Conservation (phyloP, 2,113 vertebrate genomes). For the Rutilus rutilus region DNA sequence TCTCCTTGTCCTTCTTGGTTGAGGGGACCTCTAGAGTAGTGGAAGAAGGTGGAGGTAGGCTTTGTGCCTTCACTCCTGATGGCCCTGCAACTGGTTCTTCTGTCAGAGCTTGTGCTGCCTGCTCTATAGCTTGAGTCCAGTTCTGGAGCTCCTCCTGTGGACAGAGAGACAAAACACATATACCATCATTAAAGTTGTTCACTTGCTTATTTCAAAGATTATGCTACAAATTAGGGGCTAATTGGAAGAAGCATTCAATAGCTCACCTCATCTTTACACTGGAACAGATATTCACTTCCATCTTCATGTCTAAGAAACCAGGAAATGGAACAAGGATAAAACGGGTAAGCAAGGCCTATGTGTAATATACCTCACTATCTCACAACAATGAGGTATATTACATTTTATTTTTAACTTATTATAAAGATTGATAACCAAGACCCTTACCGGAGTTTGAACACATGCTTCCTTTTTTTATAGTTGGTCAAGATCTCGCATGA, state of each 20-base stretch:
- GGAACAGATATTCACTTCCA: conserved; percentile 93
- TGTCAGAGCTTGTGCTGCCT: conserved; percentile 79
- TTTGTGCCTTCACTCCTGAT: conserved; percentile 80
- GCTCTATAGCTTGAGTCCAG: conserved; percentile 86
- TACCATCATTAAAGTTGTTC: conserved; percentile 3
- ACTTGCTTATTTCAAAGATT: conserved; percentile 26
- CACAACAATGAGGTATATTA: not conserved
- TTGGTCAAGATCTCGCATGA: conserved; percentile 84
- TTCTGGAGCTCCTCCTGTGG: conserved; percentile 88
- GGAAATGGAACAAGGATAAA: conserved; percentile 8
- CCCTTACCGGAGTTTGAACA: conserved; percentile 89
- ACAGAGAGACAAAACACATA: conserved; percentile 39
- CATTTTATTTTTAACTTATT: not conserved
- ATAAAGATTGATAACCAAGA: not conserved
- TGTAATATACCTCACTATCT: not conserved
- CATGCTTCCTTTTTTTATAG: conserved; percentile 97
- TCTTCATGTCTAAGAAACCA: conserved; percentile 83
- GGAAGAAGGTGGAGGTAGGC: conserved; percentile 80
- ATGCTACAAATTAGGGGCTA: not conserved
- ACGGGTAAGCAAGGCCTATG: not conserved
- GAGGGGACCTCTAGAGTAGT: conserved; percentile 70
- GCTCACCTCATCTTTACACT: conserved; percentile 94
- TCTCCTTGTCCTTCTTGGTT: conserved; percentile 85
- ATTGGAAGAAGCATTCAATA: not conserved
- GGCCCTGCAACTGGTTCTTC: conserved; percentile 78